Evolutionary conservation across 2,797 vertebrate species (phyloP).

Genomic region (Premnoplex brunnescens): DNA sequence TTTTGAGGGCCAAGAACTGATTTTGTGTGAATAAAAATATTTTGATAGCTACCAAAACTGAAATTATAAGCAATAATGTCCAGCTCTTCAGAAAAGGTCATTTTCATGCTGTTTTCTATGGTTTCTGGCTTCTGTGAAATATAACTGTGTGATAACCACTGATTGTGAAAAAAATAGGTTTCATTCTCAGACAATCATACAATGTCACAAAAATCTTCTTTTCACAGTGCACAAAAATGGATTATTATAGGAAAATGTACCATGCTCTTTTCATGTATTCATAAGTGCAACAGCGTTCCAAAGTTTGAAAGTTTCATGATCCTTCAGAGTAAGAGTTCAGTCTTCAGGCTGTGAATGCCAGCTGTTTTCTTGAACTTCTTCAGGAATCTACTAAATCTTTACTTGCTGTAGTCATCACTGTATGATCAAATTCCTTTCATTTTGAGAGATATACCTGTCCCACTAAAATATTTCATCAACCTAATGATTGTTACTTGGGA

Average conservation of each 20-base stretch:
- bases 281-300: neutral
- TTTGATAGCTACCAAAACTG: neutral
- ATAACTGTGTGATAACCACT: neutral
- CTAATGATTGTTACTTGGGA: neutral
- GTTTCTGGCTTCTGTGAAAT: neutral
- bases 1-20: neutral
- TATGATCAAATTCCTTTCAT: neutral
- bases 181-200: neutral
- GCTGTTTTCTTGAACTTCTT: neutral
- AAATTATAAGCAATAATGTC: neutral
- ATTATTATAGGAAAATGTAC: neutral
- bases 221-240: neutral
- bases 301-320: neutral
- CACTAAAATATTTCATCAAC: neutral
- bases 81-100: neutral
- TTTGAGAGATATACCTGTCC: neutral
- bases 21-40: neutral
- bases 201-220: neutral
- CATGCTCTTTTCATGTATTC: neutral
- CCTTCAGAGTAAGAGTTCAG: neutral
- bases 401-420: neutral
- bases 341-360: neutral
- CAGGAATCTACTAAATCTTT: neutral
- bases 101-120: neutral
- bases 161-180: neutral